Conservation (phyloP, 2,888 invertebrate genomes). For the Lysandra coridon region DNA sequence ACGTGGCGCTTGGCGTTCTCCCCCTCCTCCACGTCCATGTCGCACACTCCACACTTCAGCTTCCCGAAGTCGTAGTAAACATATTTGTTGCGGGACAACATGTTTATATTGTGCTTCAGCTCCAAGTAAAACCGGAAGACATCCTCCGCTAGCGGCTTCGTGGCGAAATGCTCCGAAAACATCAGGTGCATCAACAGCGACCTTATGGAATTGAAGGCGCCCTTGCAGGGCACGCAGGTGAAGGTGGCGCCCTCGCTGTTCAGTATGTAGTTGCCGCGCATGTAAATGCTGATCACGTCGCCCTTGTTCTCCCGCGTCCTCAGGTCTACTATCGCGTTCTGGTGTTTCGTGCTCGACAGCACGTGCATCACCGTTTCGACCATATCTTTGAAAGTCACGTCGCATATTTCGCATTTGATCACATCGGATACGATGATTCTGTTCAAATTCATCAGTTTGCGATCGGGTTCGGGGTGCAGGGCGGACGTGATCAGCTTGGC, state of each 20-base stretch:
- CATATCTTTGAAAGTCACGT: conserved; percentile 51
- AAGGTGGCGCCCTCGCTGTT: conserved; percentile 66
- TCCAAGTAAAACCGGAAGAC: conserved; percentile 73
- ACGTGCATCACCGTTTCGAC: conserved; percentile 58
- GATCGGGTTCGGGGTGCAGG: conserved; percentile 54
- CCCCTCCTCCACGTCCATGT: conserved; percentile 58
- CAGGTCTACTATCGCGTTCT: conserved; percentile 54
- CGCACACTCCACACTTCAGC: conserved; percentile 69
- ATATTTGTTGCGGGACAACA: conserved; percentile 69
- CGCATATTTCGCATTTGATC: conserved; percentile 59
- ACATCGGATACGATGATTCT: conserved; percentile 49
- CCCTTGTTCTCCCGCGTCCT: conserved; percentile 55
- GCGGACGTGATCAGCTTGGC: conserved; percentile 61
- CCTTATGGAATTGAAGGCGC: conserved; percentile 64
- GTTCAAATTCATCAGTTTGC: conserved; percentile 52
- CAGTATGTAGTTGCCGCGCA: conserved; percentile 65
- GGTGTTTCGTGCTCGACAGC: conserved; percentile 59
- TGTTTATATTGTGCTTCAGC: conserved; percentile 69
- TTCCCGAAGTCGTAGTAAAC: conserved; percentile 67
- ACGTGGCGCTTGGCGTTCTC: conserved; percentile 74
- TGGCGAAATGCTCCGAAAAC: conserved; percentile 63
- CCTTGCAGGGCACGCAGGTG: conserved; percentile 58
- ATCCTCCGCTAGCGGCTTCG: conserved; percentile 60
- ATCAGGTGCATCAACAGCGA: conserved; percentile 65
- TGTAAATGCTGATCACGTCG: conserved; percentile 70